These are phyloP conservation scores for Lophura swinhoii DNA, from an alignment of 2,797 vertebrate species.

Conservation along the genomic window DNA sequence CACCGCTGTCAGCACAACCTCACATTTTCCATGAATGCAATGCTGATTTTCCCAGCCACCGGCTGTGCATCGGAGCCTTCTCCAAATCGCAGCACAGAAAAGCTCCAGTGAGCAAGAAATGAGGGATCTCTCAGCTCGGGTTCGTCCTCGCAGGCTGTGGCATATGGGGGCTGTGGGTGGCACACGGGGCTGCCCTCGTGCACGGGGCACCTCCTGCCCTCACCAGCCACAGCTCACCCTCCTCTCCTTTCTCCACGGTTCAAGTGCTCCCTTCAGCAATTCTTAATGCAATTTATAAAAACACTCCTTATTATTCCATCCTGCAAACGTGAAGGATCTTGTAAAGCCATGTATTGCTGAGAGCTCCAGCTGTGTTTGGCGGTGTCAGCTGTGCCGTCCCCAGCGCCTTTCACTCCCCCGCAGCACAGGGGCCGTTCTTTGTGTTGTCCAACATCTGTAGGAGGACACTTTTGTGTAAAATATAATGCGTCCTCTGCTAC, in stretches of 20 bases:
- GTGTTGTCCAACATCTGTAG: neutral
- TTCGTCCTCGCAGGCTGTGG: neutral
- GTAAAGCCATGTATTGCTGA: neutral
- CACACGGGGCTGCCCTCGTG: fast-evolving
- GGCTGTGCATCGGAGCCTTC: neutral
- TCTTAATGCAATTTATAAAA: neutral
- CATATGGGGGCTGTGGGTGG: fast-evolving
- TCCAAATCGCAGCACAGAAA: neutral
- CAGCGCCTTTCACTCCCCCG: neutral
- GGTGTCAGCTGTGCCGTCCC: conserved; percentile 1
- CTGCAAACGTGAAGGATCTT: neutral
- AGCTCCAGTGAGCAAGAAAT: fast-evolving
- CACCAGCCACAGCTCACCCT: neutral
- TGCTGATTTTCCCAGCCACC: neutral
- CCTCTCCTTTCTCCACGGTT: neutral
- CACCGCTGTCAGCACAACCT: neutral
- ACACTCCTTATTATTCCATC: neutral
- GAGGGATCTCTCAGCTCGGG: neutral
- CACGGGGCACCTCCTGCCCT: neutral
- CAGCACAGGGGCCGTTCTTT: neutral
- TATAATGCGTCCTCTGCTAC: neutral
- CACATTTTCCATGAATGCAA: neutral
- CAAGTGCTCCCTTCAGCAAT: neutral
- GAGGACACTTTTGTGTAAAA: neutral
- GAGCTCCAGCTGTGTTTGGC: neutral